phyloP scores from a whole-genome alignment of 2,888 invertebrate genomes.

The Corythucha ciliata region DNA sequence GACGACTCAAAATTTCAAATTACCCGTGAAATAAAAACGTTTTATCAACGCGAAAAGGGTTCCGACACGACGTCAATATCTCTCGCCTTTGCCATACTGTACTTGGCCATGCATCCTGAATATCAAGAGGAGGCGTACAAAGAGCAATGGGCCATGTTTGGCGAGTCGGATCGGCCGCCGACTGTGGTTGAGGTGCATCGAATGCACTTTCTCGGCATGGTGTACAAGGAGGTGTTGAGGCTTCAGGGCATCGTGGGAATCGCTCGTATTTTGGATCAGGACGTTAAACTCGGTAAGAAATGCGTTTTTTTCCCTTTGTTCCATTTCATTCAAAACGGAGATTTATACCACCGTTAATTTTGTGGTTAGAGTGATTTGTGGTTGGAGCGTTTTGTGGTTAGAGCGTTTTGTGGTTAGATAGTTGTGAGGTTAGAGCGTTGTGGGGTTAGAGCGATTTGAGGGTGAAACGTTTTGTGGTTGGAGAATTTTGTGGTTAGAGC shows the following conservation, averaged over 20 bases:
- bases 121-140: slow-evolving; percentile 31
- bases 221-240: slow-evolving; percentile 39
- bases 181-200: slow-evolving; percentile 30
- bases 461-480: too few relatives aligned
- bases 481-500: too few relatives aligned
- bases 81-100: slow-evolving; percentile 5
- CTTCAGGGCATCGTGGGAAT: slow-evolving; percentile 39
- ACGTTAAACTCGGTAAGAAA: slow-evolving; percentile 22
- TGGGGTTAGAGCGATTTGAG: too few relatives aligned
- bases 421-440: too few relatives aligned
- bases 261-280: slow-evolving; percentile 36
- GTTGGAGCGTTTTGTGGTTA: too few relatives aligned
- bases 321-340: too few relatives aligned
- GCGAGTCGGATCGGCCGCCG: slow-evolving; percentile 32
- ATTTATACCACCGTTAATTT: too few relatives aligned
- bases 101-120: slow-evolving; percentile 16
- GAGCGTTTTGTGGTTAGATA: too few relatives aligned
- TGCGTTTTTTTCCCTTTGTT: too few relatives aligned
- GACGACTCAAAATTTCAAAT: not conserved
- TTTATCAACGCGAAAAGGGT: too few relatives aligned
- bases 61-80: slow-evolving; percentile 12
- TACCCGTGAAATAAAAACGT: too few relatives aligned
- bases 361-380: too few relatives aligned
- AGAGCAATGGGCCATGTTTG: slow-evolving; percentile 33
- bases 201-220: slow-evolving; percentile 38